phyloP scores from a whole-genome alignment of 2,888 invertebrate genomes.

The Druceiella hillmani region DNA sequence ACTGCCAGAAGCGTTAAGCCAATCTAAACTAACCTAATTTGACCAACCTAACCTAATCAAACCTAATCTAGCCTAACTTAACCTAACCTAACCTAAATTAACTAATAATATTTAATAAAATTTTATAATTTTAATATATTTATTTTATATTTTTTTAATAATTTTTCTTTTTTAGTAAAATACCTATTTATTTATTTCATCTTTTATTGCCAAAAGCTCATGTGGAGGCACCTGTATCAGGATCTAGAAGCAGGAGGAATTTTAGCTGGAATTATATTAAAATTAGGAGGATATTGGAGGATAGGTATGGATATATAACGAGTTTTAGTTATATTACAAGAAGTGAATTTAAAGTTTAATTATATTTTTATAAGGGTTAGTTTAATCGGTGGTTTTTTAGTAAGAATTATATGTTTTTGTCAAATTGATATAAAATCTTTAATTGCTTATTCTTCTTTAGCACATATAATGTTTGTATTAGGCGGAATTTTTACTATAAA shows the following conservation, averaged over 20 bases:
- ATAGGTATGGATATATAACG: no score
- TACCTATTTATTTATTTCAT: conserved; percentile 66
- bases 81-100: no score
- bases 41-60: no score
- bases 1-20: no score
- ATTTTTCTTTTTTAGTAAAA: conserved; percentile 63
- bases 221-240: conserved; percentile 68
- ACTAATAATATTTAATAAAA: conserved; percentile 47
- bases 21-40: no score
- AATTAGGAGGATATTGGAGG: conserved; percentile 66
- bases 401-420: conserved; percentile 61
- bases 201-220: conserved; percentile 69
- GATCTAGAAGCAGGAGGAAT: conserved; percentile 72
- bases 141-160: conserved; percentile 50
- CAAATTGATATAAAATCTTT: conserved; percentile 66
- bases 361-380: conserved; percentile 50
- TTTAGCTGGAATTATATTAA: conserved; percentile 67
- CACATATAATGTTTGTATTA: conserved; percentile 63
- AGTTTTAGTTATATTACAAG: conserved; percentile 42
- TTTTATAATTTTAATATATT: conserved; percentile 38
- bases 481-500: conserved; percentile 51
- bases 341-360: conserved; percentile 44
- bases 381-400: conserved; percentile 53
- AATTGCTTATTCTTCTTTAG: conserved; percentile 70
- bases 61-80: no score